Evolutionary conservation across 1,140 invertebrate species (phyloP), one percentile per base, ranked within the genome.

Genomic region (Papilio dardanus): DNA sequence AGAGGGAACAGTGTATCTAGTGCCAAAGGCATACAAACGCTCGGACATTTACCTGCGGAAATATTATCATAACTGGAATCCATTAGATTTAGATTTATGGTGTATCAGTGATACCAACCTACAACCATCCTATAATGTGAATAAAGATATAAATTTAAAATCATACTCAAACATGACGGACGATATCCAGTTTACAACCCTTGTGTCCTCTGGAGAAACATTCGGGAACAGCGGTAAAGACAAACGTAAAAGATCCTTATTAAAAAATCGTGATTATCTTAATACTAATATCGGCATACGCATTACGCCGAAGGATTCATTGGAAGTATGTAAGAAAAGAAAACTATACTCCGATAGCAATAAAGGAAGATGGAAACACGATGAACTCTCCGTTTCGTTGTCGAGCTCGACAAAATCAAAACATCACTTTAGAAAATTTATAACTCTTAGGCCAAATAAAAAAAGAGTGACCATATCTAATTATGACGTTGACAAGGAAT

Each of bases 31-130:
- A 65, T 87, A 87, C 62, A 83, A 88, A 40, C 78, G 88, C n/a
- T 89, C 89, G 4, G 85, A 91, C 46, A 87, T 82, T 42, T 91
- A 86, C 65, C 77, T 91, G 42, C 85, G 83, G 76, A 88, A 92
- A 33, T 88, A 86, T 31, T 91, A 83, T 71, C 78, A 81, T 3
- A 74, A 87, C 37, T 88, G 84, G 77, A 84, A 77, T 2, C 84
- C 86, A 3, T 75, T 87, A 28, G 84, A 91, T 67, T 37, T 86
- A 19, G 85, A 82, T 65, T 86, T 85, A 8, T 87, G 85, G 79
- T 83, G 84, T 50, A 71, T 83, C 5, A 92, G 88, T 37, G 84
- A 88, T 68, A 79, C 85, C 1, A 80, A 88, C 24, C 10, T 87
- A 8, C 68, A 74, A 31, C 83, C 87, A 7, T 69, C 71, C 31